Conservation (phyloP, 1,140 invertebrate genomes). For the Trichomalopsis sarcophagae region DNA sequence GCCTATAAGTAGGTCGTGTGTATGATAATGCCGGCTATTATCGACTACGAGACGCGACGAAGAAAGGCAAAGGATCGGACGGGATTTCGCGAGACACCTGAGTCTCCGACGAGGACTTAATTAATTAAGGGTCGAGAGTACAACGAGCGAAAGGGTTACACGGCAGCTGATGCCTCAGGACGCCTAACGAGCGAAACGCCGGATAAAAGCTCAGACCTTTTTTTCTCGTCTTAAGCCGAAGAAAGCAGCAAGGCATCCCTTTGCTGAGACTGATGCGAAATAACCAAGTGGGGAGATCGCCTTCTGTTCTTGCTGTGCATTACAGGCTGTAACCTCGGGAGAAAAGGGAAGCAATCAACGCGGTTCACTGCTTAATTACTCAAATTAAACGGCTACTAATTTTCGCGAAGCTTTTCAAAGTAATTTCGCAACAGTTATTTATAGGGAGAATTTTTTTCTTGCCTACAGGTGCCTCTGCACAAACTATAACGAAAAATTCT, state of each 20-base stretch:
- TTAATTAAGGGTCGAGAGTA: slow-evolving; percentile 63
- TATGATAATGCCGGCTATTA: slow-evolving; percentile 70
- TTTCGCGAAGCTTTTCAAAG: slow-evolving; percentile 38
- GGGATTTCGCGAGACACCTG: slow-evolving; percentile 66
- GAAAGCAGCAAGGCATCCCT: slow-evolving; percentile 11
- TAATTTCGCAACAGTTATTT: slow-evolving; percentile 38
- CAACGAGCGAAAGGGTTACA: not conserved
- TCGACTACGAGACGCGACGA: slow-evolving; percentile 54
- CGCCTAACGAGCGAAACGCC: slow-evolving; percentile 41
- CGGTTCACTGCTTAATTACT: slow-evolving; percentile 49
- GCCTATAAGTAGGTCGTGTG: slow-evolving; percentile 66
- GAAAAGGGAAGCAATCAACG: slow-evolving; percentile 50
- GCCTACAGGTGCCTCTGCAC: not conserved
- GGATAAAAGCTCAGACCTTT: slow-evolving; percentile 42
- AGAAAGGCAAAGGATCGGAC: slow-evolving; percentile 50
- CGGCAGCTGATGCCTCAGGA: slow-evolving; percentile 60
- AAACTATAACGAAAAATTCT: not conserved
- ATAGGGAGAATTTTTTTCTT: not conserved
- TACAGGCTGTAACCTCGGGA: not conserved
- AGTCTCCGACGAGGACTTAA: slow-evolving; percentile 66
- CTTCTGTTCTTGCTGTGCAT: slow-evolving; percentile 11
- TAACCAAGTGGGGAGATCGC: slow-evolving; percentile 10
- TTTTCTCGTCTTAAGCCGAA: not conserved
- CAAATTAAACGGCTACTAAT: slow-evolving; percentile 52
- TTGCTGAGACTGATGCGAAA: slow-evolving; percentile 13